phyloP scores from a whole-genome alignment of 2,113 vertebrate genomes.

The Aspidoscelis tigris region DNA sequence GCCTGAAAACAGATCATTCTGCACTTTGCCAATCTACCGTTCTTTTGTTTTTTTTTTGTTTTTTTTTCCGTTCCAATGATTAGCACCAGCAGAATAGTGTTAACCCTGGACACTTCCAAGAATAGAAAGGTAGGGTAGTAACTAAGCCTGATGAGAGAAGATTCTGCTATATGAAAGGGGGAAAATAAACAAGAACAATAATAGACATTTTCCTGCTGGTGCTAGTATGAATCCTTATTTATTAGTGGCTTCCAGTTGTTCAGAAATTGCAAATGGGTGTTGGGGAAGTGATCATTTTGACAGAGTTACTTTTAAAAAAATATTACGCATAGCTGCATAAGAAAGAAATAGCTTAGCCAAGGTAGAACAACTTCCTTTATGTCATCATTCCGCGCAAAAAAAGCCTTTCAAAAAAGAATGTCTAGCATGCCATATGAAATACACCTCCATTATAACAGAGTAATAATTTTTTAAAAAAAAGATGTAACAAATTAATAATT shows the following conservation, averaged over 20 bases:
- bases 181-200: slow-evolving; percentile 38
- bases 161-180: slow-evolving; percentile 40
- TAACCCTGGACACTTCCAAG: slow-evolving; percentile 59
- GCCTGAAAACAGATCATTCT: slow-evolving; percentile 84
- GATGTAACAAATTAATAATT: slow-evolving; percentile 40
- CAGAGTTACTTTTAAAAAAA: slow-evolving; percentile 17
- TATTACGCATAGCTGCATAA: slow-evolving; percentile 21
- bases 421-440: slow-evolving; percentile 44
- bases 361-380: slow-evolving; percentile 44
- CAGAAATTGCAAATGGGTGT: slow-evolving; percentile 5
- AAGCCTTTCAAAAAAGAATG: slow-evolving; percentile 21
- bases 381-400: background rate
- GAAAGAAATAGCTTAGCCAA: background rate
- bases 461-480: slow-evolving; percentile 12
- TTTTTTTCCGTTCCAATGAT: slow-evolving; percentile 68
- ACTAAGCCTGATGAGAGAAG: slow-evolving; percentile 22
- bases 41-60: slow-evolving; percentile 19
- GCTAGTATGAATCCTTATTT: slow-evolving; percentile 26
- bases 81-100: slow-evolving; percentile 61
- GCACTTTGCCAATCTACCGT: slow-evolving; percentile 75
- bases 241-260: slow-evolving; percentile 10
- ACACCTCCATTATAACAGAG: background rate
- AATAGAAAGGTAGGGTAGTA: slow-evolving; percentile 59
- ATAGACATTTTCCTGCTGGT: slow-evolving; percentile 28
- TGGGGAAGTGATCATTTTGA: slow-evolving; percentile 42